Conservation (phyloP, 2,888 invertebrate species). For the Amiota mariae region DNA sequence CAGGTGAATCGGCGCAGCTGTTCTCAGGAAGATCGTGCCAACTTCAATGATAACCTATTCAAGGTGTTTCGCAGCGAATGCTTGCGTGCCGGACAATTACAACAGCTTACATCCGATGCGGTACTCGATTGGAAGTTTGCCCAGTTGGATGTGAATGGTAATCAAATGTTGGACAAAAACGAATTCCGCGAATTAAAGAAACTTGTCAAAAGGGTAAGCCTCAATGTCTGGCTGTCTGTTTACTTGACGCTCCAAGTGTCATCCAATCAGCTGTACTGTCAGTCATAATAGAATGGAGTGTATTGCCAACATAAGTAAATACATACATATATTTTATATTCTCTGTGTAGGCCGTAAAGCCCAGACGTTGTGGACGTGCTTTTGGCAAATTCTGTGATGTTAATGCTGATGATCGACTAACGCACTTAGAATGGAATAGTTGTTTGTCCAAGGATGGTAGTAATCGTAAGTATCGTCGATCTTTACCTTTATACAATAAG, state of each 20-base stretch:
- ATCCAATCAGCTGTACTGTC: conserved; percentile 18
- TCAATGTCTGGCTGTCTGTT: conserved; percentile 32
- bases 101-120: conserved; percentile 43
- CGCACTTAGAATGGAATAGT: conserved; percentile 87
- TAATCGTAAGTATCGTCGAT: conserved; percentile 80
- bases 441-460: conserved; percentile 88
- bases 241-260: conserved; percentile 34
- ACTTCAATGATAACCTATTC: conserved; percentile 89
- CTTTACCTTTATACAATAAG: neutral
- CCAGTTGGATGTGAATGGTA: conserved; percentile 85
- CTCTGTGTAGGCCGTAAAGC: conserved; percentile 81
- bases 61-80: conserved; percentile 90
- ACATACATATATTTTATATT: conserved; percentile 46
- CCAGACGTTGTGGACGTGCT: conserved; percentile 89
- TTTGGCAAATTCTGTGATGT: conserved; percentile 92
- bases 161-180: conserved; percentile 83
- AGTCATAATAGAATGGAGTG: conserved; percentile 11
- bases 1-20: conserved; percentile 77
- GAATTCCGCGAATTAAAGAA: conserved; percentile 88
- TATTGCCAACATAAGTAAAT: conserved; percentile 31
- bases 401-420: conserved; percentile 85
- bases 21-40: conserved; percentile 82
- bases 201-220: conserved; percentile 83
- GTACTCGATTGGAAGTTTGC: conserved; percentile 94
- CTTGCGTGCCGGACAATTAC: conserved; percentile 72